Evolutionary conservation across 2,113 vertebrate species (phyloP).

Genomic region (Larimichthys polyactis): DNA sequence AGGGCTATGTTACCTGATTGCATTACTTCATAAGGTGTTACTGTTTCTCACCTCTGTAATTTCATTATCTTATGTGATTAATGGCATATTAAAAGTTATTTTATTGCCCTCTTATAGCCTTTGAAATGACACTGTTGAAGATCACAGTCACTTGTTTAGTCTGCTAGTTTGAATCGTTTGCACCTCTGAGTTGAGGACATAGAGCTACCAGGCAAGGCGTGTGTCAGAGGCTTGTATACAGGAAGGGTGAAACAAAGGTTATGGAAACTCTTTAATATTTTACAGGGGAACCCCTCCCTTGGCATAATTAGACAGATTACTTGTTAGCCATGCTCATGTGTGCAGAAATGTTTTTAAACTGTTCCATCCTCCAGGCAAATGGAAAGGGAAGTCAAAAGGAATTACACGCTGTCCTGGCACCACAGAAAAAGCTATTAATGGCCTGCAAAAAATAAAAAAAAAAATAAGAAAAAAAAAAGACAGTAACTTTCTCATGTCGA

Average conservation of each 20-base stretch:
- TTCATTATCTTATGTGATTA: conserved; percentile 25
- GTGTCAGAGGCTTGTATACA: conserved; percentile 86
- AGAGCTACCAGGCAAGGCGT: conserved; percentile 87
- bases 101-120: background rate
- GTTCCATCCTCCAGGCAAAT: conserved; percentile 94
- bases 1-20: conserved; percentile 8
- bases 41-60: conserved; percentile 10
- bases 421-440: conserved; percentile 86
- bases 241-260: conserved; percentile 96
- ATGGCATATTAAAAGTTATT: conserved; percentile 12
- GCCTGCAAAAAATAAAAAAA: conserved; percentile 58
- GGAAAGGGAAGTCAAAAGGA: conserved; percentile 92
- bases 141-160: conserved; percentile 3
- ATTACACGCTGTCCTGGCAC: conserved; percentile 91
- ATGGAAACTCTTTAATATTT: conserved; percentile 93
- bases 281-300: conserved; percentile 91
- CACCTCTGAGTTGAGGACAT: conserved; percentile 88
- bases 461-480: conserved; percentile 33
- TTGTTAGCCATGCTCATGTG: conserved; percentile 93
- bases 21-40: conserved; percentile 8
- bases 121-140: conserved; percentile 28
- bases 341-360: conserved; percentile 91
- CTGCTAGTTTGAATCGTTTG: conserved; percentile 80
- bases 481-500: conserved; percentile 80
- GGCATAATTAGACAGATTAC: conserved; percentile 99